Conservation (phyloP, 2,113 vertebrate species). For the Cryptotis parvus region DNA sequence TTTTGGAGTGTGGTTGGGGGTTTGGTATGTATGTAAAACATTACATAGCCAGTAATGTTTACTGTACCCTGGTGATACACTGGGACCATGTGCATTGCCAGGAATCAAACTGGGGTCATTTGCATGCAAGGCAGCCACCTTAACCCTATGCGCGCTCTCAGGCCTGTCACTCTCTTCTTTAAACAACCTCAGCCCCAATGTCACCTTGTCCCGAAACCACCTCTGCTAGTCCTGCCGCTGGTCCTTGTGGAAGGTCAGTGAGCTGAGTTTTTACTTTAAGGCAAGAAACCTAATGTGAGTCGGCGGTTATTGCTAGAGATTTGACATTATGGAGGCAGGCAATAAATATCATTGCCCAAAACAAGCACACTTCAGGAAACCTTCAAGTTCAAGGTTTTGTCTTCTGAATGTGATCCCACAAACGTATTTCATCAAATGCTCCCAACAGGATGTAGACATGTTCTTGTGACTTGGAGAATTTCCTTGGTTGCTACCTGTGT, state of each 20-base stretch:
- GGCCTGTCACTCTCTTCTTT: background rate
- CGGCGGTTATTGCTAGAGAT: background rate
- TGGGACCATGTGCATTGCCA: no score
- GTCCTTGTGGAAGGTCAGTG: background rate
- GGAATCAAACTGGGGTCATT: no score
- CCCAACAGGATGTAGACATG: no score
- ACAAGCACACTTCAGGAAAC: background rate
- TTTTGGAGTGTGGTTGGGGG: background rate
- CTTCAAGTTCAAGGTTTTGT: background rate
- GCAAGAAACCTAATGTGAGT: background rate
- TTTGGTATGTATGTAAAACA: no score
- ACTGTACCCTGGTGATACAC: no score
- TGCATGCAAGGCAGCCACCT: no score
- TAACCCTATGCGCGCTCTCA: no score
- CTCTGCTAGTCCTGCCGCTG: background rate
- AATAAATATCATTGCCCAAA: background rate
- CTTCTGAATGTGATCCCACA: background rate
- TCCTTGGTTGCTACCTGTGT: background rate
- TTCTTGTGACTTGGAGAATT: background rate
- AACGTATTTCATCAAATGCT: background rate
- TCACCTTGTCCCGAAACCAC: background rate
- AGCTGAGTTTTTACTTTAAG: background rate
- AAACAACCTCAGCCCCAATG: background rate
- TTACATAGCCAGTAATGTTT: no score
- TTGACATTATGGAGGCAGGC: constrained; percentile 4